phyloP scores from a whole-genome alignment of 2,113 vertebrate genomes.

The Anguilla rostrata region DNA sequence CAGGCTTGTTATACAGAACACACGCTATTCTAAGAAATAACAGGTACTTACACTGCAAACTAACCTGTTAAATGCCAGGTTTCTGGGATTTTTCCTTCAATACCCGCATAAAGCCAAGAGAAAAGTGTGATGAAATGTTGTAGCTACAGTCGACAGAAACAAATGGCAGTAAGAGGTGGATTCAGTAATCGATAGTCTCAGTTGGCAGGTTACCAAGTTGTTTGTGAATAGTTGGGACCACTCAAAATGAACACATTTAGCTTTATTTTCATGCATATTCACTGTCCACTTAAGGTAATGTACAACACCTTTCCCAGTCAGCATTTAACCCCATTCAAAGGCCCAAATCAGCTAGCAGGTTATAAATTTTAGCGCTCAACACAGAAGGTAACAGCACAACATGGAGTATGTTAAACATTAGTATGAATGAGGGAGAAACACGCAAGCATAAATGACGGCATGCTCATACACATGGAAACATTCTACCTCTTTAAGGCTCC shows the following conservation, averaged over 20 bases:
- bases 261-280: background rate
- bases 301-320: background rate
- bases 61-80: constrained; percentile 91
- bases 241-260: background rate
- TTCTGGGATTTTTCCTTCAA: constrained; percentile 85
- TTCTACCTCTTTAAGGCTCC: background rate
- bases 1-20: constrained; percentile 37
- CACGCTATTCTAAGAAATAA: constrained; percentile 66
- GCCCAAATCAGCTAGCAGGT: background rate
- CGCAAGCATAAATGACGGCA: background rate
- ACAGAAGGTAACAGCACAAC: background rate
- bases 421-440: background rate
- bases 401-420: background rate
- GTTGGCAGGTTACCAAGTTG: background rate
- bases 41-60: constrained; percentile 96
- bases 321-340: too few species aligned
- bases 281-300: background rate
- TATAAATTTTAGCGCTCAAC: background rate
- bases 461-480: background rate
- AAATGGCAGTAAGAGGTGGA: constrained; percentile 76
- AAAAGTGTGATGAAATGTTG: constrained; percentile 83
- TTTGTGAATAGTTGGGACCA: background rate
- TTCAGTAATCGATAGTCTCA: background rate
- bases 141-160: constrained; percentile 93
- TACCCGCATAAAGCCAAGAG: constrained; percentile 80